Base-by-base conservation (phyloP, 2,797 vertebrate genomes). In the Liparis tanakae region DNA sequence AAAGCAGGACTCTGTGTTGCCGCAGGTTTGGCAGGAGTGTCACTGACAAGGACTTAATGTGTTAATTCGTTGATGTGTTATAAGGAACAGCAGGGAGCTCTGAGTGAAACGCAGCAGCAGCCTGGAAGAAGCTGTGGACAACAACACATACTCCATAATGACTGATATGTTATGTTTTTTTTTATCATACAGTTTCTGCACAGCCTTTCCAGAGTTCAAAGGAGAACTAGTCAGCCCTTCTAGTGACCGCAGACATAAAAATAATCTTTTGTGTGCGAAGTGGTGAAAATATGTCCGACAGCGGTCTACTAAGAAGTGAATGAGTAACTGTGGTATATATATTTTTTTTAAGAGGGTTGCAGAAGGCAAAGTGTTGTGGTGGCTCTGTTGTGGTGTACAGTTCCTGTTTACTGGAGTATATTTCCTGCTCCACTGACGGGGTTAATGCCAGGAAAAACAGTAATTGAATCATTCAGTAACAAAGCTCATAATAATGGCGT, bases 301-400 rank as follows among this genome's bases (percentile, higher is more conserved):
- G 34, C 7, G 30, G 66, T 63, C 54, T 50, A 5, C 39, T 25
- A 43, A 36, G 41, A 43, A 56, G 39, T 48, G 66, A 66, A 60
- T 44, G 59, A 64, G 67, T 67, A 20, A 71, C 57, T 59, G 59
- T 18, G 62, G 62, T 64, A 33, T 62, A 62, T 70, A 2, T 30
- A 2, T 30, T 30, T 30, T 30, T 30, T 30, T 30, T 33, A 10
- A 30, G 10, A 20, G 18, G 25, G 13, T 46, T 72, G 17, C 50
- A 61, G 12, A 39, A 54, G 55, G 17, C 30, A 0, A 55, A 56
- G 20, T 30, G 48, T 67, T 69, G 72, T 65, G 79, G 69, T 59
- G 18, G n/a, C 56, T 76, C 54, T 85, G 9, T 67, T 87, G 80
- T 80, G 64, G 80, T 57, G 4, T 44, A n/a, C 18, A 39, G 22